Base-by-base conservation (phyloP, 2,888 invertebrate genomes). In the Ceramica pisi region DNA sequence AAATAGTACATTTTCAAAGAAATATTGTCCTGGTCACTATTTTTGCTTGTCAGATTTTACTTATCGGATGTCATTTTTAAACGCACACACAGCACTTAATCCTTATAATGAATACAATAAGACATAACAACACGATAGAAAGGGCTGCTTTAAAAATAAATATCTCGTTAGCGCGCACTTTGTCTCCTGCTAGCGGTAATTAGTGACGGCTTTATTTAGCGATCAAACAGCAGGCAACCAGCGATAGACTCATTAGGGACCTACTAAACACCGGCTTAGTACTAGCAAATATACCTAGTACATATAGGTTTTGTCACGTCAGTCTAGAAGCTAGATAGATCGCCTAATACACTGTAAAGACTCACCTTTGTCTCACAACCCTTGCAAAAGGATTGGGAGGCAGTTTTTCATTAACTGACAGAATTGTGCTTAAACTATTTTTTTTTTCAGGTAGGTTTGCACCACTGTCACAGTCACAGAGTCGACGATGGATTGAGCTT, bases 181-280 rank as follows among this genome's bases (percentile, higher is more conserved):
- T 71, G 44, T 73, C 61, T 68, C 55, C 31, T 66, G 50, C 57
- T 31, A 51, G 21, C n/a, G 51, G 61, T 68, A 68, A 69, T 83
- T 83, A 83, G 69, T 21, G 53, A 66, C 48, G 38, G 57, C 66
- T 71, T 81, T 77, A 74, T 73, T 75, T 73, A 78, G 70, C 69
- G 46, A 81, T 83, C 71, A 78, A 80, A 81, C 64, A 62, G 31
- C 59, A 59, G 69, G 69, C 81, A 73, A 75, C 62, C 60, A 61
- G 26, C 78, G 48, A 81, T 75, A 69, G 60, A 65, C 73, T 78
- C 73, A 73, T 82, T 81, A 78, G 63, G 65, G 60, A 61, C 31
- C 26, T 10, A 41, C 35, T 50, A 60, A 79, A 56, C 59, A 63
- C 21, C 14, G 56, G n/a, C 35, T 76, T 50, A 61, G 31, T 26